phyloP scores from a whole-genome alignment of 2,113 vertebrate genomes.

The Calidris pugnax region DNA sequence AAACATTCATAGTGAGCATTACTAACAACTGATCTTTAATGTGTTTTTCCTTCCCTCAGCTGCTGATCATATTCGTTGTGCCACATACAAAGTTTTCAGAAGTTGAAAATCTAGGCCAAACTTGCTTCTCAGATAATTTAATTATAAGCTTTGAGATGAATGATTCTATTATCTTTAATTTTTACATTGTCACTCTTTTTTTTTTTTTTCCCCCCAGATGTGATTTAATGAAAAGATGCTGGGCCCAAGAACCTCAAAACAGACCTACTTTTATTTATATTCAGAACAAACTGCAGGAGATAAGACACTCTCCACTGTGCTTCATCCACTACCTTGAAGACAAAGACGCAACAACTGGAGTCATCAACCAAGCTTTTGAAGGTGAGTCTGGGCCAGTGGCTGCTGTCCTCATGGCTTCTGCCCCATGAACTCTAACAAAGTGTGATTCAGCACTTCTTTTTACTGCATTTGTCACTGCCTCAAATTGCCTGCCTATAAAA shows the following conservation, averaged over 20 bases:
- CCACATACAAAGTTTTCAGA: background rate
- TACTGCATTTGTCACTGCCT: background rate
- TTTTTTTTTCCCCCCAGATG: constrained; percentile 41
- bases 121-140: background rate
- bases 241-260: constrained; percentile 69
- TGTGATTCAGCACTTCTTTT: background rate
- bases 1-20: background rate
- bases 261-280: constrained; percentile 70
- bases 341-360: background rate
- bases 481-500: background rate
- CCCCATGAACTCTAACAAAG: background rate
- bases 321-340: background rate
- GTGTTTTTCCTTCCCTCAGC: background rate
- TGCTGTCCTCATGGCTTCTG: background rate
- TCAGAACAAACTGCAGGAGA: constrained; percentile 68
- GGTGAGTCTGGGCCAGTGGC: constrained; percentile 38
- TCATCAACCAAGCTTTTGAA: constrained; percentile 72
- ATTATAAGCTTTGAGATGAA: background rate
- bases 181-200: background rate
- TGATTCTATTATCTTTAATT: background rate
- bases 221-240: constrained; percentile 72
- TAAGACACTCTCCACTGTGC: constrained; percentile 45
- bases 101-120: background rate
- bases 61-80: background rate
- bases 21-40: background rate